Conservation (phyloP, 2,888 invertebrate genomes). For the Allygus modestus region DNA sequence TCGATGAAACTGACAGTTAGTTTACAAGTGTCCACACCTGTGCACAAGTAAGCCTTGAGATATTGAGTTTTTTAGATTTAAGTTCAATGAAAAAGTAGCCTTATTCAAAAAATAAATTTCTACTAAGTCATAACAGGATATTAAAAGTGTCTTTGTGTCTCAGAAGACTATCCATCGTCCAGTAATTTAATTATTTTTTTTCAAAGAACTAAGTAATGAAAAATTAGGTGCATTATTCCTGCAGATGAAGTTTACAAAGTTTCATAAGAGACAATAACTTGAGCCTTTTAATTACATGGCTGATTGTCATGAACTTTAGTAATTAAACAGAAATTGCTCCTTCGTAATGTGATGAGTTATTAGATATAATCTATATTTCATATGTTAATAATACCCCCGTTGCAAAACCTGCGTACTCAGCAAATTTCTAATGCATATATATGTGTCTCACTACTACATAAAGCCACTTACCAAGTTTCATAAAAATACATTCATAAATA, state of each 20-base stretch:
- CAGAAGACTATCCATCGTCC: conserved; percentile 4
- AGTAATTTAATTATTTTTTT: conserved; percentile 22
- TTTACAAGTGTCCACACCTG: too few species aligned
- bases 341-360: neutral
- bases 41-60: neutral
- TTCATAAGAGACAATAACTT: conserved; percentile 32
- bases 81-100: neutral
- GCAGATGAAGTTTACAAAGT: conserved; percentile 33
- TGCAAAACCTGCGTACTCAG: too few species aligned
- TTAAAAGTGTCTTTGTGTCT: neutral
- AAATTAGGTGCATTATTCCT: conserved; percentile 26
- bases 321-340: conserved; percentile 28
- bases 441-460: too few species aligned
- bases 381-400: too few species aligned
- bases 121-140: neutral
- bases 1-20: too few species aligned
- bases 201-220: conserved; percentile 11
- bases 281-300: conserved; percentile 24
- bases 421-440: too few species aligned
- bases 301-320: conserved; percentile 41
- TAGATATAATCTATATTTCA: neutral
- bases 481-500: too few species aligned
- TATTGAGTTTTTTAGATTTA: neutral
- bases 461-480: too few species aligned
- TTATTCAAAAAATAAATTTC: neutral